These are phyloP conservation scores for Micromys minutus DNA, from an alignment of 2,113 vertebrate species.

Conservation along the genomic window DNA sequence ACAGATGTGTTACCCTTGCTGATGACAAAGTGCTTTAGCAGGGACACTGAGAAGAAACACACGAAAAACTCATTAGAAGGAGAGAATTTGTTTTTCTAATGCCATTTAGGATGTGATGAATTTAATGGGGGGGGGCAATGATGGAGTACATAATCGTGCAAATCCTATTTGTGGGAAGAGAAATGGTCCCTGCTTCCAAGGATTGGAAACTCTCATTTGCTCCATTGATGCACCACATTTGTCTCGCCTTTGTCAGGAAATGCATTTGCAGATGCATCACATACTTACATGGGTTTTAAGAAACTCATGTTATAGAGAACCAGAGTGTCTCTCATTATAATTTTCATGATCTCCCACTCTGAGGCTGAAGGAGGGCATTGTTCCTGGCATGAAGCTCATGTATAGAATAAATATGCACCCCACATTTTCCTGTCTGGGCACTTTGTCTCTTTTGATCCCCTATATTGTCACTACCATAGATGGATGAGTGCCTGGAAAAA, in stretches of 20 bases:
- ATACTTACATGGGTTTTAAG: neutral
- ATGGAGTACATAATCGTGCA: conserved; percentile 22
- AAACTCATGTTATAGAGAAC: neutral
- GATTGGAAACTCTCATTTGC: neutral
- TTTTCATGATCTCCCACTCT: neutral
- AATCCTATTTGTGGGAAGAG: conserved; percentile 30
- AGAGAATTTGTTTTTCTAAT: conserved; percentile 29
- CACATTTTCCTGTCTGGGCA: accelerated
- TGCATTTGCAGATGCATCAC: conserved; percentile 12
- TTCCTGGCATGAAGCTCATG: accelerated
- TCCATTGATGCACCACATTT: neutral
- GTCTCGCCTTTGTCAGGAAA: conserved; percentile 9
- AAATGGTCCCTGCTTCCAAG: neutral
- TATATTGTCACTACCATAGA: too few relatives aligned
- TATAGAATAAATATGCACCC: accelerated
- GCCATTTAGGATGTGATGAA: conserved; percentile 11
- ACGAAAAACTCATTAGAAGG: conserved; percentile 52
- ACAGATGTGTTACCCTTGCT: neutral
- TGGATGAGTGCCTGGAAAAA: neutral
- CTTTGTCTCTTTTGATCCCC: neutral
- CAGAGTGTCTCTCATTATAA: neutral
- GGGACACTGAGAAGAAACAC: neutral
- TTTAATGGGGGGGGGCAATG: neutral
- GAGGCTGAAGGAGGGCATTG: neutral
- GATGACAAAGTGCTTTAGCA: neutral